Base-by-base conservation (phyloP, 2,113 vertebrate genomes). In the Brachyhypopomus occidentalis region DNA sequence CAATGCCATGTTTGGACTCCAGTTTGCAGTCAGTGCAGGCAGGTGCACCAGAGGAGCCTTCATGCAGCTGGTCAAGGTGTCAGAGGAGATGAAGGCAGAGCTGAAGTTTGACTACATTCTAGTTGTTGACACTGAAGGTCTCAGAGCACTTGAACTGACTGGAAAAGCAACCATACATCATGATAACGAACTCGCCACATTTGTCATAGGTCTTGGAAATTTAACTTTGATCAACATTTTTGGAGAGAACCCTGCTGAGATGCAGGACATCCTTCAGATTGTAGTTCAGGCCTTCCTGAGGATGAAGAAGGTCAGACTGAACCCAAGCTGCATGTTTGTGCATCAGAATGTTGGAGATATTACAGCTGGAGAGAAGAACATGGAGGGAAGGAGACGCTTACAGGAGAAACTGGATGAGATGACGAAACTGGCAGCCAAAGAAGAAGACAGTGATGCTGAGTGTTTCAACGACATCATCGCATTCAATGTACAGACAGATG, bases 251-350 rank as follows among this genome's bases (percentile, higher is more conserved):
- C 90, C 92, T 14, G 84, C 88, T 16, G 91, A 93, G 73, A 93
- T 91, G 84, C 90, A 92, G 72, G 91, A 93, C 1, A 90, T 93
- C 80, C 90, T 92, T 72, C 91, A 92, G 41, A 87, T 90, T 64
- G 67, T 82, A 72, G 81, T 82, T 41, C 90, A 93, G 84, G 91
- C 89, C 3, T 92, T 94, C 62, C 83, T 94, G 27, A 90, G 92
- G 64, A 92, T 94, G 92, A 94, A 91, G 78, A 83, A 91, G 84
- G 86, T 92, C 0, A 84, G 72, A 2, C 86, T 94, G 7, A 87
- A 84, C 8, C 89, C 92, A 1, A 78, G 90, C 30, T 94, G 91
- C 64, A 20, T 94, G 0, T 94, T 94, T 84, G 90, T 94, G 0
- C 91, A 66, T 83, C 92, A 93, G 67, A 94, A 94, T 0, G 85